Evolutionary conservation across 2,797 vertebrate genomes (phyloP).

Genomic region (Darevskia nairensis): DNA sequence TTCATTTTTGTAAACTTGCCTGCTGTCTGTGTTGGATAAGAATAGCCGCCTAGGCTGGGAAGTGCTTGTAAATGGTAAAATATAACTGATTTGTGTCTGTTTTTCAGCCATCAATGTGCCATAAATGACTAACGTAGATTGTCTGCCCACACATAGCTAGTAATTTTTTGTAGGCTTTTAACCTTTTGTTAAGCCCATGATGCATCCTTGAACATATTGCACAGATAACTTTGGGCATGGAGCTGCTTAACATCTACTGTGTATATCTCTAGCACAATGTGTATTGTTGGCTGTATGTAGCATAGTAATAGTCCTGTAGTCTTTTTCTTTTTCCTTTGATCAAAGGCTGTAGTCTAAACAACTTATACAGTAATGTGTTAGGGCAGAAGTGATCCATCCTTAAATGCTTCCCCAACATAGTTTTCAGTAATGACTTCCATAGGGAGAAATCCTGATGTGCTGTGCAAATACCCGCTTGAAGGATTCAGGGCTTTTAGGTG

Average conservation of each 20-base stretch:
- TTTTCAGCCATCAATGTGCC: neutral
- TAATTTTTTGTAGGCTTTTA: neutral
- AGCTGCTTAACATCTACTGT: neutral
- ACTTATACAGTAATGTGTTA: neutral
- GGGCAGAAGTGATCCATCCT: neutral
- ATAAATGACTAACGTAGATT: neutral
- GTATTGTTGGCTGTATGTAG: neutral
- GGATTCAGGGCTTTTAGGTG: neutral
- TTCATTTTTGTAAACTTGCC: neutral
- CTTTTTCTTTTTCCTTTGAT: neutral
- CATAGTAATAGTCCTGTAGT: neutral
- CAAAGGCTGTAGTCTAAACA: neutral
- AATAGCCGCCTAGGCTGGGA: neutral
- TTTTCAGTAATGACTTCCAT: neutral
- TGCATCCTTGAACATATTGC: neutral
- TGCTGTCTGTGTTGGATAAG: neutral
- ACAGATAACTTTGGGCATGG: neutral
- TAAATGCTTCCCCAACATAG: neutral
- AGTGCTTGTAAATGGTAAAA: neutral
- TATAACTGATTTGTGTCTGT: neutral
- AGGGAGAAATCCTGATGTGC: neutral
- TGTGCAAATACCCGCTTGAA: neutral
- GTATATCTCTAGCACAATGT: neutral
- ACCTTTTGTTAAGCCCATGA: neutral
- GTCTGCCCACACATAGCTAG: neutral